Evolutionary conservation across 2,113 vertebrate genomes (phyloP), one percentile per base, ranked within the genome.

Genomic region (Hypanus sabinus): DNA sequence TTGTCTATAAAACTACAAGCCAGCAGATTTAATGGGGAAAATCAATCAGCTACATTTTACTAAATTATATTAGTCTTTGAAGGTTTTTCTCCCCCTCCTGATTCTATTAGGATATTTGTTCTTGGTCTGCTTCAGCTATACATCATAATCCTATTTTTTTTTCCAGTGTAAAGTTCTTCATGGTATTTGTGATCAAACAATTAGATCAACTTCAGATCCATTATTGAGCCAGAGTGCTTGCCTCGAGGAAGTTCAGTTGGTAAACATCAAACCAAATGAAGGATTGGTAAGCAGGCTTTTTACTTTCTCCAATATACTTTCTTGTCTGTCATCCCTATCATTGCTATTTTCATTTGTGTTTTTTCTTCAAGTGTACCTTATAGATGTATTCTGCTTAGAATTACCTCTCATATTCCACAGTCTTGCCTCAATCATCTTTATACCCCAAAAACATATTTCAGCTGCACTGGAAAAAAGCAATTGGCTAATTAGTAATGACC

Each of bases 231-330:
- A 98, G 94, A 96, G 96, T 94, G 95, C 98, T 0, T 97, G 97
- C 94, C 96, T 99, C 95, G 98, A 99, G 94, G 98, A 99, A 87
- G 98, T 99, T 73, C 97, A 97, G 94, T 96, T 99, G 95, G 97
- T 96, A 5, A 96, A 98, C 93, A 95, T 99, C 94, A 98, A 97
- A 94, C 97, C 98, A 0, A 98, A 97, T 0, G 98, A 99, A 94
- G 99, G 98, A 95, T 96, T 99, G 98, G 99, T 99, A 97, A 98
- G 98, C 95, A 38, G 3, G 62, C 9, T 92, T 81, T 65, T 65
- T 11, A 80, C 36, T n/a, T 81, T 76, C 76, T 30, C 46, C 36
- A 6, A 24, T 60, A 33, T 27, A 46, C 0, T 93, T 75, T 27
- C 27, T 76, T 76, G 22, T 70, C n/a, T 91, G 1, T 71, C 33